Conservation (phyloP, 2,113 vertebrate genomes). For the Panthera uncia region DNA sequence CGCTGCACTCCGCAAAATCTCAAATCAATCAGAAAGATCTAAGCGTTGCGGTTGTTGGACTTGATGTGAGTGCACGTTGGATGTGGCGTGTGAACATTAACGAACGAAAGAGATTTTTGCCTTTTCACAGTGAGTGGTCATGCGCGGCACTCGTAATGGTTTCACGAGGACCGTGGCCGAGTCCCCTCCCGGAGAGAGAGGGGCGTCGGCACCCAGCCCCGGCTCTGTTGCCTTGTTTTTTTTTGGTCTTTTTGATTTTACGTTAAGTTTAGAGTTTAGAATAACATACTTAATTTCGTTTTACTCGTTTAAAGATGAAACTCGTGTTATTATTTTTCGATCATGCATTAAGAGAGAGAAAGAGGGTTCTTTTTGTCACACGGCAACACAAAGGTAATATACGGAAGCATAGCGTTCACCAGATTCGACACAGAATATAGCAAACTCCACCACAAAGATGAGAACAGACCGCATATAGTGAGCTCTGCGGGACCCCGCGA, state of each 20-base stretch:
- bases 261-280: constrained; percentile 44
- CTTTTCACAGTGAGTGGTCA: constrained; percentile 72
- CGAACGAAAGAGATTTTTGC: constrained; percentile 41
- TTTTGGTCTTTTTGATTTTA: constrained; percentile 71
- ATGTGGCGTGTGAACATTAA: constrained; percentile 55
- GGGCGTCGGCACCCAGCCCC: constrained; percentile 35
- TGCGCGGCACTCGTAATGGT: background rate
- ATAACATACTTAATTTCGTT: constrained; percentile 65
- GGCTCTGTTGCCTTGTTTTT: constrained; percentile 72
- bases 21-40: background rate
- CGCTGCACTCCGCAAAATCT: constrained; percentile 56
- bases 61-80: constrained; percentile 48
- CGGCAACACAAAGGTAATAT: constrained; percentile 38
- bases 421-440: constrained; percentile 45
- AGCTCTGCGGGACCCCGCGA: constrained; percentile 19
- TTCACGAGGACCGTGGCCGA: constrained; percentile 55
- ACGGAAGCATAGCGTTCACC: constrained; percentile 57
- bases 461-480: constrained; percentile 60
- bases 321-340: constrained; percentile 49
- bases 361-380: background rate
- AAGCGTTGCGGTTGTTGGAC: background rate
- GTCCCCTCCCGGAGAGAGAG: background rate
- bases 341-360: constrained; percentile 68
- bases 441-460: constrained; percentile 49
- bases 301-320: constrained; percentile 47